Percentiles rank a stretch among this genome's conserved stretches.
Evolutionary conservation across 2,113 vertebrate species (phyloP).

Genomic region (Burhinus oedicnemus): DNA sequence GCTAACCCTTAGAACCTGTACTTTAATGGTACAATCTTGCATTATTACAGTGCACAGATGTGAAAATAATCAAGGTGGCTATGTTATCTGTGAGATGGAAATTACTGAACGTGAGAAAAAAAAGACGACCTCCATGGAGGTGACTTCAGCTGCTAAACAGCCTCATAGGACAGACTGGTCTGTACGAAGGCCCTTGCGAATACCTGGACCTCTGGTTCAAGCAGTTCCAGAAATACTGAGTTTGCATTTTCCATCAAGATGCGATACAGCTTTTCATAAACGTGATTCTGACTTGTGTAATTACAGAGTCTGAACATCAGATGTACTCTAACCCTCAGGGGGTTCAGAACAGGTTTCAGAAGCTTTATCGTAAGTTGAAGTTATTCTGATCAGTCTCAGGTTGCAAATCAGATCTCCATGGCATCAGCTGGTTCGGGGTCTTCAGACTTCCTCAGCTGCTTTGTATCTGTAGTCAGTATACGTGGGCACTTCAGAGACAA

Average conservation of each 20-base stretch:
- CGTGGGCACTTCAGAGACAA: background rate
- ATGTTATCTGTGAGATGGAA: background rate
- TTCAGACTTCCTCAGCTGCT: background rate
- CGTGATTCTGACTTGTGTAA: background rate
- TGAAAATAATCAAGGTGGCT: background rate
- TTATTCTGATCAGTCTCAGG: background rate
- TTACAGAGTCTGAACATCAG: background rate
- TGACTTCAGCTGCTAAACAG: background rate
- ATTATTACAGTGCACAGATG: background rate
- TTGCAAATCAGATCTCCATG: background rate
- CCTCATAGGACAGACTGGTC: too few species aligned
- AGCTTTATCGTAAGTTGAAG: background rate
- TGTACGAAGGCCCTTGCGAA: background rate
- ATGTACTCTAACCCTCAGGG: accelerated
- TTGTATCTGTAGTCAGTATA: background rate
- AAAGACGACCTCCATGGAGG: background rate
- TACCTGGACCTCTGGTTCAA: background rate
- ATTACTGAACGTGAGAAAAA: background rate
- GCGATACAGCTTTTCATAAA: background rate
- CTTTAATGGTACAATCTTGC: background rate
- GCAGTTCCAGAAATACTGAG: background rate
- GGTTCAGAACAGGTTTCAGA: background rate
- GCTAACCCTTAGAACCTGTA: background rate
- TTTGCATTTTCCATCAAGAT: background rate
- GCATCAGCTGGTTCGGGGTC: background rate